These are phyloP conservation scores for Cynopterus brachyotis DNA, from an alignment of 2,113 vertebrate genomes.

Conservation along the genomic window DNA sequence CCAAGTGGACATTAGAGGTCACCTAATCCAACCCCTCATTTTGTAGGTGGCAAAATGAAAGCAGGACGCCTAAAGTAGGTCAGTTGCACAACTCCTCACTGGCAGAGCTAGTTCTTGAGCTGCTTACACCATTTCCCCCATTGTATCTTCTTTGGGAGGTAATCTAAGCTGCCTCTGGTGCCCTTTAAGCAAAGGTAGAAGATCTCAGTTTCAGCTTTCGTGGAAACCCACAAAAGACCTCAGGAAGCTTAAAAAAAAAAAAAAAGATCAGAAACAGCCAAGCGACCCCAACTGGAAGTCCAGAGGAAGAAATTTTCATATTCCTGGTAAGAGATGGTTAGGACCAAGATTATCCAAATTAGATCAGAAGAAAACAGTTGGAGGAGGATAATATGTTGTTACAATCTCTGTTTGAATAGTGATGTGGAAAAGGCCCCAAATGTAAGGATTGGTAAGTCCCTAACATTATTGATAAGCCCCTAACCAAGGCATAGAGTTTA, in stretches of 20 bases:
- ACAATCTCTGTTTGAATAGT: neutral
- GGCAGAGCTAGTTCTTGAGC: neutral
- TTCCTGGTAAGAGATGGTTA: neutral
- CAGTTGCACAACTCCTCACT: neutral
- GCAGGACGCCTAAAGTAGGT: neutral
- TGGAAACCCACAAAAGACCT: neutral
- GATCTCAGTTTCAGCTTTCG: neutral
- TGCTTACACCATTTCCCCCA: fast-evolving
- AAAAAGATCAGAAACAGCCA: neutral
- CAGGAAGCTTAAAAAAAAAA: neutral
- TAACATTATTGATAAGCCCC: neutral
- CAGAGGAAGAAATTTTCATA: neutral
- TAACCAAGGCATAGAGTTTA: neutral
- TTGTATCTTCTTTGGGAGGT: fast-evolving
- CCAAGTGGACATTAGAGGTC: neutral
- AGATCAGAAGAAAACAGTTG: neutral
- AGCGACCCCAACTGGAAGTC: neutral
- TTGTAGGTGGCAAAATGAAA: neutral
- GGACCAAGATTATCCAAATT: neutral
- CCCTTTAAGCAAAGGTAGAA: neutral
- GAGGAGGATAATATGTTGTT: neutral
- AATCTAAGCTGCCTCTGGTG: neutral
- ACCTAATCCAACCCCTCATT: neutral
- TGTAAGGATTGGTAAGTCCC: neutral
- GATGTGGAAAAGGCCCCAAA: neutral